phyloP scores from a whole-genome alignment of 2,797 vertebrate species.

The Mus minutoides region DNA sequence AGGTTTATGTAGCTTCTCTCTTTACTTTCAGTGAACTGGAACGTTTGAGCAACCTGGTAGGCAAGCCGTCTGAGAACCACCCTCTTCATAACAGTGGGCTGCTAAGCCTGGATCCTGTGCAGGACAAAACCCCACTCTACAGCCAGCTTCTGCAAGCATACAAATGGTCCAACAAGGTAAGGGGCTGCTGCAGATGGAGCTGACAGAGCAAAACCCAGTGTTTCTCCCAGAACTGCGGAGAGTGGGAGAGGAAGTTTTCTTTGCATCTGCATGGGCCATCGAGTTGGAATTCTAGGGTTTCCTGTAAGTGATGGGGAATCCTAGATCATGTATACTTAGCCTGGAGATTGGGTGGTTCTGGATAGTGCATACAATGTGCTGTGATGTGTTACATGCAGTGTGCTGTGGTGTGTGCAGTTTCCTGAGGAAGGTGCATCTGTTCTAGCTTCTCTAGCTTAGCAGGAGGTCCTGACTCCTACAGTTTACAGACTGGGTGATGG shows the following conservation, averaged over 20 bases:
- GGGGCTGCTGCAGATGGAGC: background rate
- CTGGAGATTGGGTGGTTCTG: background rate
- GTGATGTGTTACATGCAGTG: background rate
- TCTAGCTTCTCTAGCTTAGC: background rate
- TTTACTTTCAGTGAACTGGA: constrained; percentile 91
- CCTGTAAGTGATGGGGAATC: background rate
- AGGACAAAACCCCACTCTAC: constrained; percentile 97
- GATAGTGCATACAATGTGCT: background rate
- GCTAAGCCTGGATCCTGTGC: constrained; percentile 93
- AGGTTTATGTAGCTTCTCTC: background rate
- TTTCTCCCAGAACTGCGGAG: background rate
- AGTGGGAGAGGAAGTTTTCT: background rate
- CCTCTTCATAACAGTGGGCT: constrained; percentile 92
- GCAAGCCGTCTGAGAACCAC: constrained; percentile 95
- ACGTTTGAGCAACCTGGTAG: constrained; percentile 92
- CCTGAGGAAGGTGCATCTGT: background rate
- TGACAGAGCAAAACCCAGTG: fast-evolving
- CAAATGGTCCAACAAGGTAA: constrained; percentile 99
- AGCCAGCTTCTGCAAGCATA: constrained; percentile 98
- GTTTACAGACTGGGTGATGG: background rate
- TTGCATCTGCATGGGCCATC: background rate
- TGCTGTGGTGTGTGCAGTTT: background rate
- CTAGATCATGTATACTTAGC: background rate
- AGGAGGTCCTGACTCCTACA: background rate
- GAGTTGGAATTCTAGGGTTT: constrained; percentile 33